Conservation (phyloP, 2,797 vertebrate species). For the Miichthys miiuy region DNA sequence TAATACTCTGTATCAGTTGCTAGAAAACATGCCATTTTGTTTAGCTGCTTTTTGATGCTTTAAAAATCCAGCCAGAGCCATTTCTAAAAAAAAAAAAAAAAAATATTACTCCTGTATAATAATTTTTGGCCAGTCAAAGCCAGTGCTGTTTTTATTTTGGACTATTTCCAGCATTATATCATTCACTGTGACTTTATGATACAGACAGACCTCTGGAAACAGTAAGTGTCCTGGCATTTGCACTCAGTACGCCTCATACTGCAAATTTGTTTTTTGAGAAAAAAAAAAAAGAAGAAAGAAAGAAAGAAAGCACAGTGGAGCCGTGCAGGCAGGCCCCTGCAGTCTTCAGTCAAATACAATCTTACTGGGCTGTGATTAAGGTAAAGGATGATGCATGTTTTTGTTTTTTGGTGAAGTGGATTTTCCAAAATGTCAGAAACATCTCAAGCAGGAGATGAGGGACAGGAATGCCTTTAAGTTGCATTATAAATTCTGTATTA, state of each 20-base stretch:
- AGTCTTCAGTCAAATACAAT: slow-evolving; percentile 13
- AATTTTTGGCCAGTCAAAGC: background rate
- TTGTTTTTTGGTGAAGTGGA: background rate
- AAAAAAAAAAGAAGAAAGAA: background rate
- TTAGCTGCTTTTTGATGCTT: background rate
- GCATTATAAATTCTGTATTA: slow-evolving; percentile 32
- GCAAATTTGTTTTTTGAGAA: background rate
- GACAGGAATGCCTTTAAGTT: slow-evolving; percentile 29
- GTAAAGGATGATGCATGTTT: slow-evolving; percentile 23
- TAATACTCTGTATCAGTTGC: background rate
- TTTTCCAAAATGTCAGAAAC: slow-evolving; percentile 36
- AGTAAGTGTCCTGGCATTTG: too few species aligned
- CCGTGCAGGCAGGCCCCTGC: background rate
- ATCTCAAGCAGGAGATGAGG: slow-evolving; percentile 21
- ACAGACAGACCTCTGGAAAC: background rate
- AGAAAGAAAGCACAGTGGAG: background rate
- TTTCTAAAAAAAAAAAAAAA: background rate
- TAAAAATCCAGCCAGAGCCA: background rate
- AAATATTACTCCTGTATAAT: background rate
- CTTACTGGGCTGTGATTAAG: background rate
- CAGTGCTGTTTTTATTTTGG: background rate
- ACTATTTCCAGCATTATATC: background rate
- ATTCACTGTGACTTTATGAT: slow-evolving; percentile 5
- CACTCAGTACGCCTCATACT: too few species aligned
- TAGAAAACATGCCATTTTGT: background rate